Base-by-base conservation (phyloP, 2,113 vertebrate genomes). In the Nyctereutes procyonoides region DNA sequence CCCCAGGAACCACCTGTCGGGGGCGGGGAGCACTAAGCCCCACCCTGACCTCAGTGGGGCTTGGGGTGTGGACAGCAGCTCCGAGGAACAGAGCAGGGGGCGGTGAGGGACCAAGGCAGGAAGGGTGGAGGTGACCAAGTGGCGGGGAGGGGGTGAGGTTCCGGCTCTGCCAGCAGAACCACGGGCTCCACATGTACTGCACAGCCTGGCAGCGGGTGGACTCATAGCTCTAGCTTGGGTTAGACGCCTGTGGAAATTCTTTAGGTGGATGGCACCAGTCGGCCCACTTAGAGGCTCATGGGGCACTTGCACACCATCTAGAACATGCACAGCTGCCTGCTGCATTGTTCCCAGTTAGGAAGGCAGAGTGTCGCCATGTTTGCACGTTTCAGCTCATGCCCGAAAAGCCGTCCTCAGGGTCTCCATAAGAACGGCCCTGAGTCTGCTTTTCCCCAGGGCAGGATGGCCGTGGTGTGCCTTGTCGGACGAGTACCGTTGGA, bases 1-100 rank as follows among this genome's bases (percentile, higher is more conserved):
- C 0, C 98, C 99, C 48, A 97, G 98, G 95, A 96, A 96, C 19
- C 98, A 98, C 58, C 93, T 99, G 62, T 62, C 22, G 58, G 26
- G 15, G 48, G 6, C 8, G 0, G 56, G 1, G 48, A 51, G 38
- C 1, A 1, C 4, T 24, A 14, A 48, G 13, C 24, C 43, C 43
- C 4, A 43, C 74, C 15, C 74, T 77, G 26, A 77, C 74, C 74
- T 30, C 43, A 8, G 48, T 4, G 43, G 43, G 7, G 8, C 8
- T 8, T 7, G 0, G 26, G 74, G 26, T 16, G 14, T 1, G 1
- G 67, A 35, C 17, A 35, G 67, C 17, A 69, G 63, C 63, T 19
- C 19, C 1, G 0, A 30, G 38, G n/a, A 20, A 53, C 63, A 24
- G 38, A 35, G 76, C 74, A 8, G 38, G 53, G 35, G 22, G 84